Percentiles rank a stretch among this genome's conserved stretches.
These are phyloP conservation scores for Homalodisca vitripennis DNA, from an alignment of 1,140 invertebrate genomes.

Conservation along the genomic window DNA sequence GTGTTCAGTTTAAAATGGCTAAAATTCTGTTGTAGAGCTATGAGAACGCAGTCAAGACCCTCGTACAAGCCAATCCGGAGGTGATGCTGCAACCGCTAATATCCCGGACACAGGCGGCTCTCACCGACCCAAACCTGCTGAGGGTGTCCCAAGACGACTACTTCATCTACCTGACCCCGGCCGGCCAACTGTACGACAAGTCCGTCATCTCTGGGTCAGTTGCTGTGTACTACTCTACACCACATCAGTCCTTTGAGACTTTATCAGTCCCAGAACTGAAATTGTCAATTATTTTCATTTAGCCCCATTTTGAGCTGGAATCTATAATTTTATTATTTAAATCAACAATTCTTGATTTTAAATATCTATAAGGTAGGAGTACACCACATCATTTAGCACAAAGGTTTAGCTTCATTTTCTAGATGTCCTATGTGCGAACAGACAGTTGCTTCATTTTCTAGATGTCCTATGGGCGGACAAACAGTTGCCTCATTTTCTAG, in stretches of 20 bases:
- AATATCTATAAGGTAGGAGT: not conserved
- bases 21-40: constrained; percentile 47
- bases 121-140: constrained; percentile 67
- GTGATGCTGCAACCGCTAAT: constrained; percentile 61
- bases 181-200: constrained; percentile 90
- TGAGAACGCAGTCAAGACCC: constrained; percentile 63
- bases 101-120: constrained; percentile 57
- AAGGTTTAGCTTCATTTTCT: too few relatives aligned
- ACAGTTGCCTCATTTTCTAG: too few relatives aligned
- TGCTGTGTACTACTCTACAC: constrained; percentile 21
- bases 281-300: not conserved
- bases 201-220: constrained; percentile 77
- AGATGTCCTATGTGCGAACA: too few relatives aligned
- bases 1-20: not conserved
- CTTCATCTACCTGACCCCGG: constrained; percentile 83
- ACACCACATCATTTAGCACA: not conserved
- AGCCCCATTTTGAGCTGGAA: not conserved
- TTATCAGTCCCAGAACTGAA: not conserved
- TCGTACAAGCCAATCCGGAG: constrained; percentile 63
- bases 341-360: not conserved
- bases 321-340: not conserved
- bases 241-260: not conserved
- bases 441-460: too few relatives aligned
- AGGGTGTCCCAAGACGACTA: constrained; percentile 83
- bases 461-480: too few relatives aligned